Conservation (phyloP, 2,113 vertebrate species). For the Zosterops hypoxanthus region DNA sequence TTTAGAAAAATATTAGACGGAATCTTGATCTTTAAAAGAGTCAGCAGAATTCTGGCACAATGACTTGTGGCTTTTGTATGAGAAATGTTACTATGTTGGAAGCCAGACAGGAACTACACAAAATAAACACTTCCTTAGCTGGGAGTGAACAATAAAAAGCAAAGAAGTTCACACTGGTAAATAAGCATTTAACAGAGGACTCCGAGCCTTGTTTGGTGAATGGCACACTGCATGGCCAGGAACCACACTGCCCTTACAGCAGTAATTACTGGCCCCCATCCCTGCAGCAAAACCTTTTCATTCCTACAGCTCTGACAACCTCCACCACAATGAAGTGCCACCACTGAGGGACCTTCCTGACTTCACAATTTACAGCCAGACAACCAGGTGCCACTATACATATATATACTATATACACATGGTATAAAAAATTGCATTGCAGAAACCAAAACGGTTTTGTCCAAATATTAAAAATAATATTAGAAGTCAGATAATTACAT, state of each 20-base stretch:
- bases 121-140: constrained; percentile 56
- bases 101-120: constrained; percentile 1
- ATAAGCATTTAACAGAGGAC: not conserved
- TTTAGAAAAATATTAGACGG: constrained; percentile 40
- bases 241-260: not conserved
- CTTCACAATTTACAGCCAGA: not conserved
- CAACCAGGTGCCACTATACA: not conserved
- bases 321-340: not conserved
- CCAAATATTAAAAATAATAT: not conserved
- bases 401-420: accelerated
- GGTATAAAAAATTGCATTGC: not conserved
- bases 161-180: not conserved
- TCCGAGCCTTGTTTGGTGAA: not conserved
- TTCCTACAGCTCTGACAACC: not conserved
- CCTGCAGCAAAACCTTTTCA: not conserved
- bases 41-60: not conserved
- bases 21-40: not conserved
- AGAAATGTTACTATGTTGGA: constrained; percentile 29
- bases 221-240: not conserved
- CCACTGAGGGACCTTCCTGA: not conserved
- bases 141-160: not conserved
- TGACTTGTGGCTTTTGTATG: not conserved
- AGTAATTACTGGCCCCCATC: not conserved
- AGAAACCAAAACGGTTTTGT: not conserved
- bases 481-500: not conserved